Conservation (phyloP, 2,113 vertebrate genomes). For the Fregata magnificens region DNA sequence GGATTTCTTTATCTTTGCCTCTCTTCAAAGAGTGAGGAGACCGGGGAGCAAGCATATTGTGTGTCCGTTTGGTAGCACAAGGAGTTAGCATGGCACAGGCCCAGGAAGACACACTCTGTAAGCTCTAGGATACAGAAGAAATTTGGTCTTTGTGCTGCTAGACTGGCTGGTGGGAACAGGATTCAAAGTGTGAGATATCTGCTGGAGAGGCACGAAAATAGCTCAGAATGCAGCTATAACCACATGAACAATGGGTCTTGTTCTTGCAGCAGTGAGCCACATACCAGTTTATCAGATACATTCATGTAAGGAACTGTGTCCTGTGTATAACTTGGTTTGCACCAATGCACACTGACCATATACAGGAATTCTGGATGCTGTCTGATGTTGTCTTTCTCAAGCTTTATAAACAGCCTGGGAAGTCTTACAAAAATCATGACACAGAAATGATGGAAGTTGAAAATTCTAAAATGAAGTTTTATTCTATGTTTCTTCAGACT, state of each 20-base stretch:
- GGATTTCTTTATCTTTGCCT: neutral
- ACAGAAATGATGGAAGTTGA: neutral
- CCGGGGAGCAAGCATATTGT: neutral
- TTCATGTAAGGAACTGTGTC: neutral
- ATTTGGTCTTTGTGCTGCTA: neutral
- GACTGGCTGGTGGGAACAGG: neutral
- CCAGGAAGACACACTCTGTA: rapidly evolving
- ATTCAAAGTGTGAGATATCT: neutral
- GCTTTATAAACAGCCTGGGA: neutral
- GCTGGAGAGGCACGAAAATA: neutral
- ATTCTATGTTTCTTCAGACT: neutral
- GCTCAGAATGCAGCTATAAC: neutral
- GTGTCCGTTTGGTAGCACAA: neutral
- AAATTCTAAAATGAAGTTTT: neutral
- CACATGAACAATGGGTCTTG: neutral
- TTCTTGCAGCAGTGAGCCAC: neutral
- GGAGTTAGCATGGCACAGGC: neutral
- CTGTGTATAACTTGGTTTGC: neutral
- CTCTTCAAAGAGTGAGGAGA: neutral
- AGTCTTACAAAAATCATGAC: neutral
- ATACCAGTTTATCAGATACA: too few relatives aligned
- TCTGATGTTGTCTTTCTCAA: neutral
- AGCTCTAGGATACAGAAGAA: neutral
- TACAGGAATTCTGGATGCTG: neutral
- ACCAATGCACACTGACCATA: neutral